A percentile compares a stretch with the other conserved stretches of the same genome.
These are phyloP conservation scores for Catocala sponsa DNA, from an alignment of 2,888 invertebrate genomes.

Conservation along the genomic window DNA sequence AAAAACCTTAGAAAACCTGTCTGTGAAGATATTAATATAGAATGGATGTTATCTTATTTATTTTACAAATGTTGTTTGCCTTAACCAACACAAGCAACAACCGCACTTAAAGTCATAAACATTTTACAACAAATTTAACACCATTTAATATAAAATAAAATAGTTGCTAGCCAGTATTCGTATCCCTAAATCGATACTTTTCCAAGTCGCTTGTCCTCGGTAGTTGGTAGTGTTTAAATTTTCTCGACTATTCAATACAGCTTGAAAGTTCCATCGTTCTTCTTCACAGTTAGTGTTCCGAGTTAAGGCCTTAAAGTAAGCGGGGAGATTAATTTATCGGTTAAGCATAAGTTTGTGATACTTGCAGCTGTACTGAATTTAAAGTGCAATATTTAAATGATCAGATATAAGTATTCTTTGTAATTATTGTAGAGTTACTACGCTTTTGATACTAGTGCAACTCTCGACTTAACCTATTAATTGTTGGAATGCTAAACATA, in stretches of 20 bases:
- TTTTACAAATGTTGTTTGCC: too few relatives aligned
- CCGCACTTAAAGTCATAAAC: too few relatives aligned
- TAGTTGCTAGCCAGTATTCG: neutral
- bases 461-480: too few relatives aligned
- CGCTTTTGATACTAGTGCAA: too few relatives aligned
- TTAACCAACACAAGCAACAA: too few relatives aligned
- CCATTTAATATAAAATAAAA: neutral
- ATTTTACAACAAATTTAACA: neutral
- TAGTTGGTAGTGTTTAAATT: constrained; percentile 30
- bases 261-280: constrained; percentile 48
- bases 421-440: too few relatives aligned
- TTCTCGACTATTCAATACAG: constrained; percentile 36
- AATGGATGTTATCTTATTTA: too few relatives aligned
- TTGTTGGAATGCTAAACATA: too few relatives aligned
- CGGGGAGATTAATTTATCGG: constrained; percentile 11
- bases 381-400: neutral
- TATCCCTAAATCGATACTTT: constrained; percentile 18
- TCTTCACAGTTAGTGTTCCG: constrained; percentile 30
- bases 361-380: neutral
- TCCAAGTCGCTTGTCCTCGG: constrained; percentile 12
- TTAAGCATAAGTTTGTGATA: constrained; percentile 7
- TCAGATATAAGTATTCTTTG: neutral
- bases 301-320: constrained; percentile 28
- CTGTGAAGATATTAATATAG: too few relatives aligned
- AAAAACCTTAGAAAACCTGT: too few relatives aligned